A percentile compares a stretch with the other conserved stretches of the same genome.
Evolutionary conservation across 2,797 vertebrate genomes (phyloP).

Genomic region (Ataeniobius toweri): DNA sequence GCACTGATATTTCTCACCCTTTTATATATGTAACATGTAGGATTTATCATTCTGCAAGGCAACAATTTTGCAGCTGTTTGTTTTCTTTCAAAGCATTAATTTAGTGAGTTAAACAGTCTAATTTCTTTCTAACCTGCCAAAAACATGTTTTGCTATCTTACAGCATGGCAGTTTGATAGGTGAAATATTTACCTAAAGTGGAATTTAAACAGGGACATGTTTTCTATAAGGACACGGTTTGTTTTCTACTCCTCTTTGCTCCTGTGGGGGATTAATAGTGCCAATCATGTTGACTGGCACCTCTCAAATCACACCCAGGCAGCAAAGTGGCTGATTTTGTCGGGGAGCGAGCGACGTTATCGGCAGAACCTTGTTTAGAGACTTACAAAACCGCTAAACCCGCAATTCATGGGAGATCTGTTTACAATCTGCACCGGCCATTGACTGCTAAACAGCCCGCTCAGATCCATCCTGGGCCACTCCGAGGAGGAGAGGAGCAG

Average conservation of each 20-base stretch:
- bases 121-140: conserved; percentile 52
- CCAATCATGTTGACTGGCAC: conserved; percentile 85
- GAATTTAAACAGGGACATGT: conserved; percentile 80
- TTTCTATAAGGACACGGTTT: conserved; percentile 80
- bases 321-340: conserved; percentile 87
- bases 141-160: conserved; percentile 22
- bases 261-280: conserved; percentile 85
- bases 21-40: conserved; percentile 26
- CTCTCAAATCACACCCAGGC: conserved; percentile 84
- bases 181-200: conserved; percentile 81
- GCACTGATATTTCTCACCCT: conserved; percentile 23
- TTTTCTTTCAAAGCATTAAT: conserved; percentile 41
- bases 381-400: conserved; percentile 86
- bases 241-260: conserved; percentile 82
- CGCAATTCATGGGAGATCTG: conserved; percentile 86
- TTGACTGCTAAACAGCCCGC: conserved; percentile 85
- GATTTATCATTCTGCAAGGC: conserved; percentile 15
- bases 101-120: conserved; percentile 57
- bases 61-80: conserved; percentile 19
- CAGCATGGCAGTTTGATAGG: conserved; percentile 49
- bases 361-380: conserved; percentile 86
- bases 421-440: conserved; percentile 85
- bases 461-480: conserved; percentile 80
- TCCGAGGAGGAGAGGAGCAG: conserved; percentile 80
- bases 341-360: conserved; percentile 82